A percentile compares a stretch with the other conserved stretches of the same genome.
Evolutionary conservation across 2,888 invertebrate genomes (phyloP).

Genomic region (Polydrusus tereticollis): DNA sequence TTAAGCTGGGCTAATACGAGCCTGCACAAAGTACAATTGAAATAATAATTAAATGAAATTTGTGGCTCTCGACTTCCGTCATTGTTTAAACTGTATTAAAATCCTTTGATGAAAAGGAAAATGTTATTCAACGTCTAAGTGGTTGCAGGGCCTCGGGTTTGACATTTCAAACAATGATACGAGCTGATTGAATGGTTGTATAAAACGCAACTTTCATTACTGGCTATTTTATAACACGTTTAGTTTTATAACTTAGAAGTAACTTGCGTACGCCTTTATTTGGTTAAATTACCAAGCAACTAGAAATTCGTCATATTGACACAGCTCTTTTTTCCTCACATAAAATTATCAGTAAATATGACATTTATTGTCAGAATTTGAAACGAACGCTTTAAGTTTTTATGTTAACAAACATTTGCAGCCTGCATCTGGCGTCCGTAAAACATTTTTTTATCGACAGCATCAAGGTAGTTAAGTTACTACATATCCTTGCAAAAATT

Average conservation of each 20-base stretch:
- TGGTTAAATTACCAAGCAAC: neutral
- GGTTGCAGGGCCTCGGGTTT: slow-evolving; percentile 51
- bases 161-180: slow-evolving; percentile 47
- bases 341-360: too few relatives aligned
- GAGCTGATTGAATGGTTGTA: slow-evolving; percentile 49
- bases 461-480: too few relatives aligned
- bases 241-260: neutral
- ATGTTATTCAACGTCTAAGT: slow-evolving; percentile 59
- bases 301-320: too few relatives aligned
- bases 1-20: slow-evolving; percentile 19
- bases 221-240: neutral
- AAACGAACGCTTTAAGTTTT: too few relatives aligned
- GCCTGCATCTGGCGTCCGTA: too few relatives aligned
- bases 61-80: slow-evolving; percentile 64
- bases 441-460: too few relatives aligned
- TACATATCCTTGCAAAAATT: too few relatives aligned
- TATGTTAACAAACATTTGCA: too few relatives aligned
- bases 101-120: slow-evolving; percentile 56
- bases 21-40: slow-evolving; percentile 60
- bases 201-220: slow-evolving; percentile 19
- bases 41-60: slow-evolving; percentile 66
- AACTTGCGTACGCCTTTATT: neutral
- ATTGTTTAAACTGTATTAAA: slow-evolving; percentile 61
- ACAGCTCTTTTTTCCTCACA: too few relatives aligned
- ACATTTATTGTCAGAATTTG: too few relatives aligned